Conservation (phyloP, 2,113 vertebrate genomes). For the Tichodroma muraria region DNA sequence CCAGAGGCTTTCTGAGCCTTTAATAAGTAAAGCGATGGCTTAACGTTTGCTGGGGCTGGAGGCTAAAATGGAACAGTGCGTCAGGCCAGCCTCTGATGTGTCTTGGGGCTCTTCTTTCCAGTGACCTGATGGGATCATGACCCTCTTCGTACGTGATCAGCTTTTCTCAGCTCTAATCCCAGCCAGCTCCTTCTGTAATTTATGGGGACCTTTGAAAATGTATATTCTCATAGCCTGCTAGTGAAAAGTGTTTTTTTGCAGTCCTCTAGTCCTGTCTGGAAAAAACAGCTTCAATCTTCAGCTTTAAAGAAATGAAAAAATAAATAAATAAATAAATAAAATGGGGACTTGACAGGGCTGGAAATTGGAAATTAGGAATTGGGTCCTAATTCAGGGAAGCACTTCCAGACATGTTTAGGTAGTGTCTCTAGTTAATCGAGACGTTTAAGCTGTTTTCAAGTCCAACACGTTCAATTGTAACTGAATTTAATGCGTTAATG, state of each 20-base stretch:
- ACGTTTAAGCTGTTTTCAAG: neutral
- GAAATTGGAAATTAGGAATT: no score
- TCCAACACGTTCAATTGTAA: neutral
- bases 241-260: neutral
- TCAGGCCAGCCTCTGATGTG: neutral
- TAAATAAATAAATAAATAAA: neutral
- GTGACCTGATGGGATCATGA: conserved; percentile 45
- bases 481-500: neutral
- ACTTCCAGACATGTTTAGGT: neutral
- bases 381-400: neutral
- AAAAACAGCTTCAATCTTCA: neutral
- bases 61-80: neutral
- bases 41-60: neutral
- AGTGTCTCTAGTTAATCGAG: neutral
- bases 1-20: neutral
- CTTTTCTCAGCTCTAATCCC: conserved; percentile 36
- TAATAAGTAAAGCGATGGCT: neutral
- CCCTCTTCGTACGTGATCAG: conserved; percentile 33
- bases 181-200: neutral
- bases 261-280: neutral
- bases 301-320: neutral
- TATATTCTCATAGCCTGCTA: neutral
- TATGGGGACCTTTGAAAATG: neutral
- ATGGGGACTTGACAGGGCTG: no score
- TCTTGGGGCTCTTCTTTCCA: conserved; percentile 24